These are phyloP conservation scores for Diuraphis noxia DNA, from an alignment of 1,140 invertebrate genomes.

Conservation along the genomic window DNA sequence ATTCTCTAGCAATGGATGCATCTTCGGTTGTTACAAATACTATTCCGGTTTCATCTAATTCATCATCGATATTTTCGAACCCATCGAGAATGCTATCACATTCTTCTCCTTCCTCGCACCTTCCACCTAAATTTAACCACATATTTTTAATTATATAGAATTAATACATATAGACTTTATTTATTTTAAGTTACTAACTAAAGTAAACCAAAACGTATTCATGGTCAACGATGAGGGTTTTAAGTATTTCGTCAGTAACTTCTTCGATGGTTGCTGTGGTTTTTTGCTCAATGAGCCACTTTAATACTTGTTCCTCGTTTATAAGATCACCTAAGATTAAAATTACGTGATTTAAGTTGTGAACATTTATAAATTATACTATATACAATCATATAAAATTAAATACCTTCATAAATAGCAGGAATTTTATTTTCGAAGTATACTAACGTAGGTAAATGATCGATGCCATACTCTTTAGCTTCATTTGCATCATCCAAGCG, in stretches of 20 bases:
- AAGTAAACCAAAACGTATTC: constrained; percentile 94
- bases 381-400: constrained; percentile 2
- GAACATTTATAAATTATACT: background rate
- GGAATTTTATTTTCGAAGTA: constrained; percentile 93
- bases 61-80: constrained; percentile 91
- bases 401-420: constrained; percentile 78
- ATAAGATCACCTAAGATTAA: constrained; percentile 72
- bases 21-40: constrained; percentile 93
- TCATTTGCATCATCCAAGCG: constrained; percentile 85
- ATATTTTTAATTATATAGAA: background rate
- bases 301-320: constrained; percentile 88
- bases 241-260: constrained; percentile 89
- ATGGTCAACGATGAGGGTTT: constrained; percentile 83
- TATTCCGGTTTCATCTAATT: constrained; percentile 89
- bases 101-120: constrained; percentile 82
- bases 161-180: background rate
- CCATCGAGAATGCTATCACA: constrained; percentile 84
- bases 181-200: constrained; percentile 66
- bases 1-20: constrained; percentile 76
- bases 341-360: background rate
- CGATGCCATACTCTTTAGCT: constrained; percentile 88
- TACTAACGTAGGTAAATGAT: constrained; percentile 82
- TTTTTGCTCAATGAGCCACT: constrained; percentile 89
- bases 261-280: constrained; percentile 91
- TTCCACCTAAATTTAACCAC: constrained; percentile 66